A percentile compares a stretch with the other conserved stretches of the same genome.
Conservation (phyloP, 2,113 vertebrate genomes). For the Globicephala melas region DNA sequence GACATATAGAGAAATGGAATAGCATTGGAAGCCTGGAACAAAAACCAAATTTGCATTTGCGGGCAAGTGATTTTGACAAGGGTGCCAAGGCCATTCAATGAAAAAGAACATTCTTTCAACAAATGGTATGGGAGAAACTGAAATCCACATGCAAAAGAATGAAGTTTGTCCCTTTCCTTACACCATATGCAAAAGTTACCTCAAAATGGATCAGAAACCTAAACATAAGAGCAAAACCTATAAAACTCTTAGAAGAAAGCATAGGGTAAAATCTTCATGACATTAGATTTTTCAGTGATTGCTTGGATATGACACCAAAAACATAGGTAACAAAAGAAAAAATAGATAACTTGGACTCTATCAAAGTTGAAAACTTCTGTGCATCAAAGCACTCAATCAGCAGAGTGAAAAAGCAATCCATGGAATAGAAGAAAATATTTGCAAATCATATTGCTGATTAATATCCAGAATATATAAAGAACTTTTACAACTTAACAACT, state of each 20-base stretch:
- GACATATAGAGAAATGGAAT: neutral
- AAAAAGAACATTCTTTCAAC: neutral
- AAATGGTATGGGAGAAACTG: neutral
- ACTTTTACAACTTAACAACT: neutral
- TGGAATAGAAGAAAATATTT: neutral
- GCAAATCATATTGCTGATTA: neutral
- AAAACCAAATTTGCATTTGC: neutral
- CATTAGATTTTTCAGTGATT: neutral
- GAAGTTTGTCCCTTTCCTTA: neutral
- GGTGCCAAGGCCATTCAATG: neutral
- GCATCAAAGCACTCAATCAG: neutral
- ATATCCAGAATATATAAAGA: neutral
- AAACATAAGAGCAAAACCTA: neutral
- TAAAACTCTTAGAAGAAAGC: neutral
- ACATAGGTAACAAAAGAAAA: neutral
- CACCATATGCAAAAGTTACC: neutral
- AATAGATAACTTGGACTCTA: neutral
- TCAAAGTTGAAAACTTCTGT: neutral
- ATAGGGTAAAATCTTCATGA: neutral
- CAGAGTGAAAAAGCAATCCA: neutral
- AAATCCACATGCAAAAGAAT: neutral
- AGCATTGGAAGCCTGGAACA: neutral
- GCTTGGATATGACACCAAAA: neutral
- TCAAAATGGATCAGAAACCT: neutral
- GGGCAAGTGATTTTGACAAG: neutral